phyloP scores from a whole-genome alignment of 1,140 invertebrate species.

The Drosophila busckii region DNA sequence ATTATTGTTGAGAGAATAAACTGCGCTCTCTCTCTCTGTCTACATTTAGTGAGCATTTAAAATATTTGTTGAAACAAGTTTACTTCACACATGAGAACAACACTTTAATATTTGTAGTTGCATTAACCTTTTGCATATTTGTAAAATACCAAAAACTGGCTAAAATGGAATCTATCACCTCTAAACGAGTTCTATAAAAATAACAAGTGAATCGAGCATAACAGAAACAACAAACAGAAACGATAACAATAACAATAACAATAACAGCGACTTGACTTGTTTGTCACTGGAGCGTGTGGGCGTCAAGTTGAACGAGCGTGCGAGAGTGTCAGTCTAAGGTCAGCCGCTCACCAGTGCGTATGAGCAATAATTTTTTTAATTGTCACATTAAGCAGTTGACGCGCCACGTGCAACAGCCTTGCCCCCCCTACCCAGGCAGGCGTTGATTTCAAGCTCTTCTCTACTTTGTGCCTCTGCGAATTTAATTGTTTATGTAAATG shows the following conservation, averaged over 20 bases:
- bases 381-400: slow-evolving; percentile 62
- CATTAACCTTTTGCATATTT: slow-evolving; percentile 1
- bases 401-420: slow-evolving; percentile 16
- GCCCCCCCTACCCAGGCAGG: background rate
- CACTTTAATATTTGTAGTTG: too few species aligned
- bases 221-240: slow-evolving; percentile 14
- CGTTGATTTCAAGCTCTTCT: slow-evolving; percentile 2
- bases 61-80: too few species aligned
- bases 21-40: too few species aligned
- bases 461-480: slow-evolving; percentile 30
- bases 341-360: slow-evolving; percentile 69
- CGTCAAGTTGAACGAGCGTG: slow-evolving; percentile 27
- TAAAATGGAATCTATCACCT: slow-evolving; percentile 11
- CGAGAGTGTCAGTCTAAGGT: slow-evolving; percentile 38
- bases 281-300: slow-evolving; percentile 61
- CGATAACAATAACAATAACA: slow-evolving; percentile 23
- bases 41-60: too few species aligned
- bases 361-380: slow-evolving; percentile 66
- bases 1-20: slow-evolving; percentile 5
- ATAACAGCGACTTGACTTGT: slow-evolving; percentile 53
- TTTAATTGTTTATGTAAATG: slow-evolving; percentile 75
- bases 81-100: too few species aligned
- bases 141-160: slow-evolving; percentile 6
- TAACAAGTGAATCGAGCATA: slow-evolving; percentile 36
- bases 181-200: slow-evolving; percentile 55